Evolutionary conservation across 2,888 invertebrate species (phyloP).

Genomic region (Chymomyza fuscimana): DNA sequence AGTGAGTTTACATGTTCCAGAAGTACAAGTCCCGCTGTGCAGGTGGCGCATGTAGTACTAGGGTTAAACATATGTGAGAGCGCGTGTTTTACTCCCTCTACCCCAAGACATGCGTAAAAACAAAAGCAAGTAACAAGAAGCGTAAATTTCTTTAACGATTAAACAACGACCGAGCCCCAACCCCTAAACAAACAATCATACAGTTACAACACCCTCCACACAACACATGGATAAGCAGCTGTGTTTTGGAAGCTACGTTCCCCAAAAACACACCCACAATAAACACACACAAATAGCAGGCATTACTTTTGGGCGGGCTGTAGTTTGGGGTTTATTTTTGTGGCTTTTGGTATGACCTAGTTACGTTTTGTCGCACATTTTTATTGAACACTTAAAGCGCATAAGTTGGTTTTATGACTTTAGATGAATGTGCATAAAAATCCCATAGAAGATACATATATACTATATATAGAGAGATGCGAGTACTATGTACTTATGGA

Average conservation of each 20-base stretch:
- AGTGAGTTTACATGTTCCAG: constrained; percentile 27
- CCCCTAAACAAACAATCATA: constrained; percentile 21
- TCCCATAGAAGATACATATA: not conserved
- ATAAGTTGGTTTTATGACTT: constrained; percentile 29
- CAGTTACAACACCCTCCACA: not conserved
- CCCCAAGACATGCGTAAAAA: not conserved
- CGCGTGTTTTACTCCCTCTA: not conserved
- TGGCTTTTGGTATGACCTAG: constrained; percentile 59
- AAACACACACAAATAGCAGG: constrained; percentile 11
- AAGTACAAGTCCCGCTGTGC: constrained; percentile 19
- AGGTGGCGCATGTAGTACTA: constrained; percentile 57
- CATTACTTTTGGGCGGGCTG: not conserved
- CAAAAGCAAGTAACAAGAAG: constrained; percentile 36
- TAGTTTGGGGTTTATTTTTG: constrained; percentile 54
- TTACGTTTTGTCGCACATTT: constrained; percentile 39
- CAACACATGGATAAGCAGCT: not conserved
- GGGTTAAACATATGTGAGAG: constrained; percentile 33
- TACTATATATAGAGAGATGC: not conserved
- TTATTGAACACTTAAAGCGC: constrained; percentile 58
- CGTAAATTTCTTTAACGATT: constrained; percentile 61
- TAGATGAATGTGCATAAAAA: not conserved
- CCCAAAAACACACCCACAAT: constrained; percentile 1
- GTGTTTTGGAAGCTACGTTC: not conserved
- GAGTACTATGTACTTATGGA: no score
- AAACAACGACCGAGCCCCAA: constrained; percentile 54